Percentiles rank a stretch among this genome's conserved stretches.
Evolutionary conservation across 2,113 vertebrate species (phyloP).

Genomic region (Charina bottae): DNA sequence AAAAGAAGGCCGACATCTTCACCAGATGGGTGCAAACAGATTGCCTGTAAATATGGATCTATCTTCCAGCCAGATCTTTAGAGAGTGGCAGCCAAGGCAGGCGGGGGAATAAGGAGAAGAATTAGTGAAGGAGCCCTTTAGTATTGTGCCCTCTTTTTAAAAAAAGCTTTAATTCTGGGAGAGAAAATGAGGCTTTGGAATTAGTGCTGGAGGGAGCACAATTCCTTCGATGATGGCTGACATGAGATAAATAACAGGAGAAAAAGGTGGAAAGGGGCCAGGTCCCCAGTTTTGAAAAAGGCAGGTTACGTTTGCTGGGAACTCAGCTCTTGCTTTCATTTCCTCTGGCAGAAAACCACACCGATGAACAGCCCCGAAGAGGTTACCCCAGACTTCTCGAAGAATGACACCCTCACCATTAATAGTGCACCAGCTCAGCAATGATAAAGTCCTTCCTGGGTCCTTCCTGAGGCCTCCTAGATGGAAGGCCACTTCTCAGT

Average conservation of each 20-base stretch:
- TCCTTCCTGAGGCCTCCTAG: neutral
- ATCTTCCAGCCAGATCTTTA: slow-evolving; percentile 33
- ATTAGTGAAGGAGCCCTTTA: neutral
- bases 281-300: neutral
- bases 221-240: neutral
- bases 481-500: neutral
- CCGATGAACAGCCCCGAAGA: neutral
- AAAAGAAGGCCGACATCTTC: slow-evolving; percentile 22
- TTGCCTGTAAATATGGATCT: slow-evolving; percentile 43
- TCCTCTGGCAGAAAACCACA: neutral
- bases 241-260: neutral
- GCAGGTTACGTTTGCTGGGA: neutral
- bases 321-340: neutral
- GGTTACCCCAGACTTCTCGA: neutral
- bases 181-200: neutral
- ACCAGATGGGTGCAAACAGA: slow-evolving; percentile 44
- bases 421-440: neutral
- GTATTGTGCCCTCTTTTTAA: neutral
- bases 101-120: slow-evolving; percentile 15
- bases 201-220: neutral
- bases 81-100: slow-evolving; percentile 15
- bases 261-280: neutral
- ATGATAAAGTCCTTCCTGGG: neutral
- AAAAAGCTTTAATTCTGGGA: slow-evolving; percentile 6
- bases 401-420: neutral